These are phyloP conservation scores for Norana najaformis DNA, from an alignment of 2,888 invertebrate species.

Conservation along the genomic window DNA sequence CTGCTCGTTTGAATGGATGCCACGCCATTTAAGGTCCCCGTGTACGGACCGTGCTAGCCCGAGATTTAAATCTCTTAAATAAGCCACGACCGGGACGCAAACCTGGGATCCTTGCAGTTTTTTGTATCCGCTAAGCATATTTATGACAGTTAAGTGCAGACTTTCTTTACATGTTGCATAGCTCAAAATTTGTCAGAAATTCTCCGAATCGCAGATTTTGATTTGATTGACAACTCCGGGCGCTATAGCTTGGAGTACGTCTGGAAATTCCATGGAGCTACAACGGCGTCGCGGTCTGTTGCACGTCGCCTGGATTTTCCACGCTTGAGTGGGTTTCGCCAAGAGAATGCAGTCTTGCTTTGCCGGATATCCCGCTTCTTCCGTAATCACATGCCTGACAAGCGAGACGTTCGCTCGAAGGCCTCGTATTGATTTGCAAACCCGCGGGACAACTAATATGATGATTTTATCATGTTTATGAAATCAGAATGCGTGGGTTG, in stretches of 20 bases:
- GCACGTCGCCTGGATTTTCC: neutral
- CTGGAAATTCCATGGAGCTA: neutral
- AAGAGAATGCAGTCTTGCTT: neutral
- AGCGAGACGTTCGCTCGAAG: neutral
- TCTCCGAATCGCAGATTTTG: neutral
- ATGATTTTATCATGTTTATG: neutral
- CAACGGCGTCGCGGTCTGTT: neutral
- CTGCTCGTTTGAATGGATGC: too few species aligned
- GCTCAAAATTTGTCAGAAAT: neutral
- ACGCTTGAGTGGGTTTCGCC: neutral
- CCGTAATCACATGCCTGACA: neutral
- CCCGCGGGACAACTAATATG: constrained; percentile 6
- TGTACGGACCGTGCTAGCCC: too few species aligned
- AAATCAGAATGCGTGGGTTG: neutral
- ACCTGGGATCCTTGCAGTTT: too few species aligned
- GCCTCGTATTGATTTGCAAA: neutral
- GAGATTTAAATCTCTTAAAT: too few species aligned
- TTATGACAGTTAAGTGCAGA: too few species aligned
- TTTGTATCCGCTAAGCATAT: too few species aligned
- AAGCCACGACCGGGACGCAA: too few species aligned
- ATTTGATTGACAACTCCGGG: neutral
- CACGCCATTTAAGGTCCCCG: too few species aligned
- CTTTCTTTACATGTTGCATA: too few species aligned
- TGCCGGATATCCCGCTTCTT: too few species aligned
- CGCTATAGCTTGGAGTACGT: neutral